phyloP scores from a whole-genome alignment of 2,797 vertebrate species.

The Scyliorhinus canicula region DNA sequence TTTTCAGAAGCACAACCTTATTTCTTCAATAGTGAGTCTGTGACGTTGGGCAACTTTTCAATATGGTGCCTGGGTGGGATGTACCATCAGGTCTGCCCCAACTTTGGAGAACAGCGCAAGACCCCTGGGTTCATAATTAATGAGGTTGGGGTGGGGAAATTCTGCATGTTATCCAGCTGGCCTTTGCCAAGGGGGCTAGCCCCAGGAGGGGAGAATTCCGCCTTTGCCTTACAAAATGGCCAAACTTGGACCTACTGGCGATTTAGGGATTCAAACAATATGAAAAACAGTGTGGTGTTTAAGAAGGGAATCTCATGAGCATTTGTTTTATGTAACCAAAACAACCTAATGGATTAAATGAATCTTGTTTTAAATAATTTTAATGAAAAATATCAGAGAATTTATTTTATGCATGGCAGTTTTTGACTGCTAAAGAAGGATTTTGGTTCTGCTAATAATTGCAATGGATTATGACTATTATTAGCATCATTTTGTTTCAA shows the following conservation, averaged over 20 bases:
- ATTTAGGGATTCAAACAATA: neutral
- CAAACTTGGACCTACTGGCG: neutral
- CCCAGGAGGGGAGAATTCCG: too few relatives aligned
- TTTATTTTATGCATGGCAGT: neutral
- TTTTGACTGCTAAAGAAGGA: neutral
- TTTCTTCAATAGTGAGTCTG: too few relatives aligned
- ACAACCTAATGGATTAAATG: neutral
- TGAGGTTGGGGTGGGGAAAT: too few relatives aligned
- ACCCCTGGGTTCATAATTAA: too few relatives aligned
- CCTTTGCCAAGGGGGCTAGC: too few relatives aligned
- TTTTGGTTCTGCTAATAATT: constrained; percentile 15
- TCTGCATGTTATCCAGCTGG: too few relatives aligned
- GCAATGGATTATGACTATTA: constrained; percentile 27
- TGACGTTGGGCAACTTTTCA: too few relatives aligned
- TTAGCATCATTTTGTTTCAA: constrained; percentile 31
- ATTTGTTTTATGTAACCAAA: neutral
- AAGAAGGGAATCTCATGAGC: neutral
- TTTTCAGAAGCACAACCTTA: too few relatives aligned
- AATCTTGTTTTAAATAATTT: neutral
- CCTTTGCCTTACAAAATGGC: neutral
- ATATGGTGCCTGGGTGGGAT: too few relatives aligned
- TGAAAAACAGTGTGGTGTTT: neutral
- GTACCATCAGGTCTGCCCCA: too few relatives aligned
- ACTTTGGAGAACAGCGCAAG: too few relatives aligned
- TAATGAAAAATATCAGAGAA: neutral